A percentile compares a stretch with the other conserved stretches of the same genome.
Evolutionary conservation across 2,888 invertebrate species (phyloP).

Genomic region (Micropterix aruncella): DNA sequence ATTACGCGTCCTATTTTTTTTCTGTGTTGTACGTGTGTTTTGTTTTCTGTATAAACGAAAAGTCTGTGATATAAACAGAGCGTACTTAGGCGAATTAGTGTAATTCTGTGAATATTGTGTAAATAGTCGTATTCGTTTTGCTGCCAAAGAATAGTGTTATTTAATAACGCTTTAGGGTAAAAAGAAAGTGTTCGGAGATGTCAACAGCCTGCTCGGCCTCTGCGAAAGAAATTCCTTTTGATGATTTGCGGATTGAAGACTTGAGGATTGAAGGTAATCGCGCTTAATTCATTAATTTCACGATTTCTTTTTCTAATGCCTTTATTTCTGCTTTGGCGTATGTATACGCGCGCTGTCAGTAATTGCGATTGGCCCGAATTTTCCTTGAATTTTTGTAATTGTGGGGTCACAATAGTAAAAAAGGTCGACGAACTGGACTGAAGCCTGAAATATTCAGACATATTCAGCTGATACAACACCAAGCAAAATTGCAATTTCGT

Average conservation of each 20-base stretch:
- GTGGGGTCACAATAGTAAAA: no score
- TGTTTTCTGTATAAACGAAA: constrained; percentile 42
- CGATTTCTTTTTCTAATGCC: no score
- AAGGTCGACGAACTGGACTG: no score
- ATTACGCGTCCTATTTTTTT: constrained; percentile 37
- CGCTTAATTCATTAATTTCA: not conserved
- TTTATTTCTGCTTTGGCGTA: no score
- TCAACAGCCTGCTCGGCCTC: not conserved
- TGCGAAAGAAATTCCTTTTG: constrained; percentile 35
- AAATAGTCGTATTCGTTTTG: not conserved
- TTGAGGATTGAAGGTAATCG: constrained; percentile 26
- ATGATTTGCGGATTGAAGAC: constrained; percentile 30
- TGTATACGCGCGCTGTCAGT: no score
- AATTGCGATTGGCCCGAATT: no score
- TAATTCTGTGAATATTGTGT: not conserved
- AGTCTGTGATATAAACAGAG: constrained; percentile 49
- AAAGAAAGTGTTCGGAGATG: not conserved
- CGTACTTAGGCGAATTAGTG: constrained; percentile 15
- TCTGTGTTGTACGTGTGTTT: constrained; percentile 38
- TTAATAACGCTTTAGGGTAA: not conserved
- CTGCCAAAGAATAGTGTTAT: not conserved
- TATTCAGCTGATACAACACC: no score
- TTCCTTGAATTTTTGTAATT: no score
- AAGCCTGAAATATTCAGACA: no score
- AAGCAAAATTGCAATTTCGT: no score